Evolutionary conservation across 2,113 vertebrate species (phyloP).

Genomic region (Synchiropus splendidus): DNA sequence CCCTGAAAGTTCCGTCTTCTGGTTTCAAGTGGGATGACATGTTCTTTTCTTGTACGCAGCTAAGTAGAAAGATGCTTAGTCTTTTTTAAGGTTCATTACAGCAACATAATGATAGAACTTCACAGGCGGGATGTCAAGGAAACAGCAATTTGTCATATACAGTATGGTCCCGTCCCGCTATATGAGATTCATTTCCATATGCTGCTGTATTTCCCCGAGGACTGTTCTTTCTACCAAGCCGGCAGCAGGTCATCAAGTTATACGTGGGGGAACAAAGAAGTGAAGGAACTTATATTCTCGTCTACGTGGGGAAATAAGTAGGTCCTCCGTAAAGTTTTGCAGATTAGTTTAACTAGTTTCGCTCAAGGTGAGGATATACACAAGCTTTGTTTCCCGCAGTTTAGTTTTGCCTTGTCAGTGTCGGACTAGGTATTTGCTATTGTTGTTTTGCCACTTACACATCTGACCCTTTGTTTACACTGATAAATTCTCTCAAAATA

Average conservation of each 20-base stretch:
- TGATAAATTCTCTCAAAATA: too few relatives aligned
- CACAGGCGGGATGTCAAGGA: conserved; percentile 47
- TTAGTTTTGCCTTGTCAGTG: too few relatives aligned
- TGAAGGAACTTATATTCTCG: conserved; percentile 2
- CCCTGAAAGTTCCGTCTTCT: too few relatives aligned
- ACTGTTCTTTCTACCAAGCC: conserved; percentile 53
- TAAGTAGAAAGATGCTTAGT: conserved; percentile 47
- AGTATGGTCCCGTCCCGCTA: conserved; percentile 59
- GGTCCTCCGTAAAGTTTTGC: conserved; percentile 15
- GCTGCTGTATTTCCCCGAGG: conserved; percentile 58
- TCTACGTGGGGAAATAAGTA: conserved; percentile 17
- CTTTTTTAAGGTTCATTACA: conserved; percentile 65
- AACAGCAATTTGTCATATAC: conserved; percentile 70
- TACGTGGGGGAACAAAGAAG: conserved; percentile 18
- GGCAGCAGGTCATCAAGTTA: conserved; percentile 52
- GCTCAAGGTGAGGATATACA: conserved; percentile 1
- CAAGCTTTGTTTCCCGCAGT: too few relatives aligned
- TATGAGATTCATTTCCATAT: conserved; percentile 68
- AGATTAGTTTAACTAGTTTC: background rate
- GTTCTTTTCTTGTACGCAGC: conserved; percentile 39
- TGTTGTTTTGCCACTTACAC: too few relatives aligned
- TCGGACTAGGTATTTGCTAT: too few relatives aligned
- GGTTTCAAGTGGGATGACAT: too few relatives aligned
- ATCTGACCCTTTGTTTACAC: too few relatives aligned
- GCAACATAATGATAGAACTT: conserved; percentile 58